Conservation (phyloP, 2,113 vertebrate genomes). For the Sceloporus tristichus region DNA sequence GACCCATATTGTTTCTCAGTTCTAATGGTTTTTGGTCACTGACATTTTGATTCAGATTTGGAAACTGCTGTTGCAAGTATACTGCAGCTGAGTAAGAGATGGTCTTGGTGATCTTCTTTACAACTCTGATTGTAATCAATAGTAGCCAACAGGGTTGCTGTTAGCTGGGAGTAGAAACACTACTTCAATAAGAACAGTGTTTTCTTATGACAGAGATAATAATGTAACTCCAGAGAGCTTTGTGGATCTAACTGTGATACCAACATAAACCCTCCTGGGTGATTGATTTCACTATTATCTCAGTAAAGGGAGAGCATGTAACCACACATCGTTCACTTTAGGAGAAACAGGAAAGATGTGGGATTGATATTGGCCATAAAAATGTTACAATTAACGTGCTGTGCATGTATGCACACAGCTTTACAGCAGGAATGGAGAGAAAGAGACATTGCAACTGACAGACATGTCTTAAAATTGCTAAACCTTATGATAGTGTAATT, state of each 20-base stretch:
- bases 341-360: slow-evolving; percentile 38
- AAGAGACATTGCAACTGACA: slow-evolving; percentile 30
- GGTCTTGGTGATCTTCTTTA: slow-evolving; percentile 37
- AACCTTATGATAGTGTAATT: not conserved
- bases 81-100: not conserved
- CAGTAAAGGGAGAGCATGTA: slow-evolving; percentile 31
- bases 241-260: slow-evolving; percentile 40
- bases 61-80: slow-evolving; percentile 15
- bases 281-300: slow-evolving; percentile 52
- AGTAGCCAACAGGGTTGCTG: slow-evolving; percentile 25
- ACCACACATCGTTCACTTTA: slow-evolving; percentile 30
- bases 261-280: slow-evolving; percentile 38
- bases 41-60: slow-evolving; percentile 10
- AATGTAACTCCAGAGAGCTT: not conserved
- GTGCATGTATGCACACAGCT: not conserved
- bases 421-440: slow-evolving; percentile 21
- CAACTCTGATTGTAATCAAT: slow-evolving; percentile 31
- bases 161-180: slow-evolving; percentile 22
- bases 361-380: slow-evolving; percentile 39
- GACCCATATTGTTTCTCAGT: accelerated
- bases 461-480: slow-evolving; percentile 32
- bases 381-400: slow-evolving; percentile 35
- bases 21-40: not conserved
- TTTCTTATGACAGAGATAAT: slow-evolving; percentile 58
- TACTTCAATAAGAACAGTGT: not conserved